A percentile compares a stretch with the other conserved stretches of the same genome.
These are phyloP conservation scores for Drosophila tripunctata DNA, from an alignment of 2,888 invertebrate species.

Conservation along the genomic window DNA sequence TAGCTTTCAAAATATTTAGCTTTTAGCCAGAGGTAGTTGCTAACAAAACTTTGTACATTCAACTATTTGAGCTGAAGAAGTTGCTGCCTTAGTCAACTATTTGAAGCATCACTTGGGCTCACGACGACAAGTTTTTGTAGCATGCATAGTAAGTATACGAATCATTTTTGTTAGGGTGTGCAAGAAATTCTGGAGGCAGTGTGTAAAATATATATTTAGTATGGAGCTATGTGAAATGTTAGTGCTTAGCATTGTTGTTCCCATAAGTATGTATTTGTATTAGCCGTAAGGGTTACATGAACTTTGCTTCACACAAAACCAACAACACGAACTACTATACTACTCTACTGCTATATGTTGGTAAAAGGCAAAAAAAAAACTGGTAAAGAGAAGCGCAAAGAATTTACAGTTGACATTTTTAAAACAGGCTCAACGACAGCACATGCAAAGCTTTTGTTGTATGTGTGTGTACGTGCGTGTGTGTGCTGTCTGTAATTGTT, in stretches of 20 bases:
- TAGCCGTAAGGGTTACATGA: slow-evolving; percentile 60
- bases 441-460: slow-evolving; percentile 22
- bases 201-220: slow-evolving; percentile 4
- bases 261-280: slow-evolving; percentile 56
- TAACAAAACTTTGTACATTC: not conserved
- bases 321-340: slow-evolving; percentile 14
- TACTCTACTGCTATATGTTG: no score
- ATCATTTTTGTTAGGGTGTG: slow-evolving; percentile 37
- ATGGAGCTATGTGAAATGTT: slow-evolving; percentile 34
- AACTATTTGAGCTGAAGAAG: slow-evolving; percentile 1
- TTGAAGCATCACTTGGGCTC: slow-evolving; percentile 7
- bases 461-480: slow-evolving; percentile 21
- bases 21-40: slow-evolving; percentile 4
- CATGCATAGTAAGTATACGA: slow-evolving; percentile 36
- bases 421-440: slow-evolving; percentile 43
- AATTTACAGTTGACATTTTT: slow-evolving; percentile 73
- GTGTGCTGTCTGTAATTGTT: slow-evolving; percentile 26
- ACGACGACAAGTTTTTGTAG: no score
- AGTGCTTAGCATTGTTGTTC: slow-evolving; percentile 40
- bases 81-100: slow-evolving; percentile 18
- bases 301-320: slow-evolving; percentile 37
- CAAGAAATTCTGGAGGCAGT: slow-evolving; percentile 13
- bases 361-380: slow-evolving; percentile 23
- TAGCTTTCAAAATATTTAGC: not conserved
- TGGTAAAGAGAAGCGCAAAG: slow-evolving; percentile 38